Conservation (phyloP, 2,888 invertebrate genomes). For the Amblyjoppa fuscipennis region DNA sequence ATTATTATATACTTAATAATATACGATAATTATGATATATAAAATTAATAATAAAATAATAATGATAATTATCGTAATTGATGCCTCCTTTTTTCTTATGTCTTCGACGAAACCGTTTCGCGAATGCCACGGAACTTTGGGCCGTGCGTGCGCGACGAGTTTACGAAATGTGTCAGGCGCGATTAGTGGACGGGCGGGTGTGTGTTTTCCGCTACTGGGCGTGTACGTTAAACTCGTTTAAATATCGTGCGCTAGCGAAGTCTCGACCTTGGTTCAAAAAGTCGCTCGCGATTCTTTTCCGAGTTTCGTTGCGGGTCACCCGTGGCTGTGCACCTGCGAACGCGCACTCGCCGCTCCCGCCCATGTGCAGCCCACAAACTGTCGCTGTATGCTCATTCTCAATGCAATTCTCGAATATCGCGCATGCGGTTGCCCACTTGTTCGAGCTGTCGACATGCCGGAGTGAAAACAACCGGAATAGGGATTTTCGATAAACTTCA, state of each 20-base stretch:
- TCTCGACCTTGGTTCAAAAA: slow-evolving; percentile 40
- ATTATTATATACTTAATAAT: not conserved
- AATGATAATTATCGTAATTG: not conserved
- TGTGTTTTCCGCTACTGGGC: slow-evolving; percentile 2
- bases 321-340: slow-evolving; percentile 44
- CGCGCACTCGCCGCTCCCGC: slow-evolving; percentile 8
- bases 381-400: slow-evolving; percentile 11
- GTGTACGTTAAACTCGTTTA: slow-evolving; percentile 16
- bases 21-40: not conserved
- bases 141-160: slow-evolving; percentile 20
- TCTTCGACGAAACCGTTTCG: not conserved
- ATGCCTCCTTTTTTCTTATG: not conserved
- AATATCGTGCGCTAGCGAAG: slow-evolving; percentile 26
- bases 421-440: slow-evolving; percentile 1
- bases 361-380: slow-evolving; percentile 32
- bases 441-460: not conserved
- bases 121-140: not conserved
- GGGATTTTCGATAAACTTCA: no score
- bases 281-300: slow-evolving; percentile 13
- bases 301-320: slow-evolving; percentile 30
- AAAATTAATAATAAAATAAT: not conserved
- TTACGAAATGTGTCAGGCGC: slow-evolving; percentile 46
- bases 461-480: not conserved
- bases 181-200: not conserved
- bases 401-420: not conserved